phyloP scores from a whole-genome alignment of 1,140 invertebrate species.

The Drosophila takahashii region DNA sequence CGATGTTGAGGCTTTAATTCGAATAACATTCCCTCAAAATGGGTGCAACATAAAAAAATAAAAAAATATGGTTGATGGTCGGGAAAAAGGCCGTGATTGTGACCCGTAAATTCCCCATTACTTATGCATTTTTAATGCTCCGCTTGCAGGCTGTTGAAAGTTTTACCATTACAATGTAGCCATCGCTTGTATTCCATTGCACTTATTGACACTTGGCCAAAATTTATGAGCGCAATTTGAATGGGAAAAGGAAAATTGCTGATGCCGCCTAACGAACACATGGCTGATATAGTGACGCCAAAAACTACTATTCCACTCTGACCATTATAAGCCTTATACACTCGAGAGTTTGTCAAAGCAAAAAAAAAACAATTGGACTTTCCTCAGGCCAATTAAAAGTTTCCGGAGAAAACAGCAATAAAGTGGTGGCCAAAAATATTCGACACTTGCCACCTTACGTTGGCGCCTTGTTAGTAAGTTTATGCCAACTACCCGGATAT shows the following conservation, averaged over 20 bases:
- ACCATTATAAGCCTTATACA: constrained; percentile 21
- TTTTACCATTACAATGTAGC: constrained; percentile 47
- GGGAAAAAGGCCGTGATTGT: constrained; percentile 13
- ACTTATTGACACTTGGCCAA: constrained; percentile 70
- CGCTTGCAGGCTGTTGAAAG: constrained; percentile 18
- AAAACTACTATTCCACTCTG: constrained; percentile 28
- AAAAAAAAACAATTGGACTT: constrained; percentile 68
- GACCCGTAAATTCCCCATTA: constrained; percentile 54
- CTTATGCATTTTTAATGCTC: constrained; percentile 67
- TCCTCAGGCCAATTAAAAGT: constrained; percentile 77
- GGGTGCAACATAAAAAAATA: not conserved
- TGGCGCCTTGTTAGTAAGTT: constrained; percentile 77
- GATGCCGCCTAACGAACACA: constrained; percentile 30
- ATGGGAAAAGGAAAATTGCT: constrained; percentile 16
- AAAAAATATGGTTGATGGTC: not conserved
- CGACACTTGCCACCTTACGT: constrained; percentile 62
- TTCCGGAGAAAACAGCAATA: constrained; percentile 53
- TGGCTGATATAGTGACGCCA: constrained; percentile 24
- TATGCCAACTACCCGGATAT: constrained; percentile 68
- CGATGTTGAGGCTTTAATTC: constrained; percentile 7
- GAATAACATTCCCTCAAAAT: constrained; percentile 25
- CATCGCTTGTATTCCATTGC: constrained; percentile 48
- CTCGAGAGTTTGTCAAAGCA: constrained; percentile 15
- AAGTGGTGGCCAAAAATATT: constrained; percentile 60
- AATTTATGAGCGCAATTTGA: constrained; percentile 66